phyloP scores from a whole-genome alignment of 53 echinoderm and acorn worm species.

The Echinarachnius parma region DNA sequence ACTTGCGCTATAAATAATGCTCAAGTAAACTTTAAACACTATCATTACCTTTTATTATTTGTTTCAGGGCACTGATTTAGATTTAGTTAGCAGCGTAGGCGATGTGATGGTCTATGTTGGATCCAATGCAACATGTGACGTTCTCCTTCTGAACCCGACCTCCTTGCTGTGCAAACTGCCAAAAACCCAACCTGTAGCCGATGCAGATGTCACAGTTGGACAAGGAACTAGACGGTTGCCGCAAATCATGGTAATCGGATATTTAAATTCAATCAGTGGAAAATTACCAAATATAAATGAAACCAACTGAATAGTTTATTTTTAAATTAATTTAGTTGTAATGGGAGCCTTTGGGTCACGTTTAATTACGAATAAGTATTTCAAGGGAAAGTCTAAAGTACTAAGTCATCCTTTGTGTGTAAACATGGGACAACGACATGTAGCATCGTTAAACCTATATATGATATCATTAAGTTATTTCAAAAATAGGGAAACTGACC shows the following conservation, averaged over 20 bases:
- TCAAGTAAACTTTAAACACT: background rate
- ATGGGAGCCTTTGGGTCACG: too few relatives aligned
- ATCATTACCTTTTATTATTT: background rate
- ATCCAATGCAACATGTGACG: slow-evolving; percentile 15
- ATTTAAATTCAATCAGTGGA: too few relatives aligned
- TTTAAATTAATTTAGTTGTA: too few relatives aligned
- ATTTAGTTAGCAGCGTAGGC: slow-evolving; percentile 2
- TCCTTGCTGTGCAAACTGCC: slow-evolving; percentile 37
- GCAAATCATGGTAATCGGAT: slow-evolving; percentile 12
- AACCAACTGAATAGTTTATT: too few relatives aligned
- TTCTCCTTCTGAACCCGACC: slow-evolving; percentile 1
- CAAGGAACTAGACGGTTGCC: background rate
- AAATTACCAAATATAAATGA: too few relatives aligned
- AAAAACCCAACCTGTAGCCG: background rate
- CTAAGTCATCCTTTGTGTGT: too few relatives aligned
- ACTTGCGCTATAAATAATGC: background rate
- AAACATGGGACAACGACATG: too few relatives aligned
- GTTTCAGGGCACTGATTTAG: slow-evolving; percentile 11
- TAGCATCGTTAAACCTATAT: too few relatives aligned
- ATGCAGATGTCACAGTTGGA: slow-evolving; percentile 18
- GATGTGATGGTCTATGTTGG: slow-evolving; percentile 20
- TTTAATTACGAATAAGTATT: too few relatives aligned
- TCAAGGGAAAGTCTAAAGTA: too few relatives aligned
- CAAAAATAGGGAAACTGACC: too few relatives aligned
- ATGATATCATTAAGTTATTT: too few relatives aligned